phyloP scores from a whole-genome alignment of 2,113 vertebrate species.

The Oophaga pumilio region DNA sequence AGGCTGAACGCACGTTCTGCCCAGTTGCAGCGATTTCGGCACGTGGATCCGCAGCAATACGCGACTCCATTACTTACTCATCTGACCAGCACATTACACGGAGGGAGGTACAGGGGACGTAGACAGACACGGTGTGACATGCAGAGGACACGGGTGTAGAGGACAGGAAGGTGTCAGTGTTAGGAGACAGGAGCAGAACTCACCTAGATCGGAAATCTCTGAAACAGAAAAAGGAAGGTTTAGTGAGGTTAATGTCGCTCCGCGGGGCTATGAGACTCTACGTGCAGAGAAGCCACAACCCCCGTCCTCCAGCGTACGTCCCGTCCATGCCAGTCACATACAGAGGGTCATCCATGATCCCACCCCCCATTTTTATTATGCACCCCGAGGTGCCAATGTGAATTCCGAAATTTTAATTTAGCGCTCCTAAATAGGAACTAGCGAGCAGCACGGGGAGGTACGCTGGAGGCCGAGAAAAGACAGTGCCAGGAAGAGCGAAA shows the following conservation, averaged over 20 bases:
- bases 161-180: not conserved
- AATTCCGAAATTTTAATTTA: not conserved
- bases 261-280: conserved; percentile 56
- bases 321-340: not conserved
- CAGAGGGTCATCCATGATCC: not conserved
- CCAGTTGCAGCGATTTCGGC: too few species aligned
- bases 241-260: conserved; percentile 64
- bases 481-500: not conserved
- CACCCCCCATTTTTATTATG: not conserved
- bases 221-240: conserved; percentile 72
- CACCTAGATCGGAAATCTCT: conserved; percentile 82
- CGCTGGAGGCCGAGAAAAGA: not conserved
- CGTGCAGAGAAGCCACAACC: conserved; percentile 48
- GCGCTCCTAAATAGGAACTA: not conserved
- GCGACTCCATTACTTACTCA: not conserved
- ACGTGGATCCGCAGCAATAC: not conserved
- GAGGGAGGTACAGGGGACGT: not conserved
- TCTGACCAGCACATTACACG: not conserved
- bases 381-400: not conserved
- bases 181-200: conserved; percentile 64
- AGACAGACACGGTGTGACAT: not conserved
- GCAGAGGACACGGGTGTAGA: not conserved
- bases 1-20: too few species aligned
- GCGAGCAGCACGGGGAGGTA: not conserved
- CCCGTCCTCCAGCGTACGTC: not conserved